Percentiles rank a stretch among this genome's conserved stretches.
phyloP scores from a whole-genome alignment of 2,797 vertebrate species.

The Mycteria americana region DNA sequence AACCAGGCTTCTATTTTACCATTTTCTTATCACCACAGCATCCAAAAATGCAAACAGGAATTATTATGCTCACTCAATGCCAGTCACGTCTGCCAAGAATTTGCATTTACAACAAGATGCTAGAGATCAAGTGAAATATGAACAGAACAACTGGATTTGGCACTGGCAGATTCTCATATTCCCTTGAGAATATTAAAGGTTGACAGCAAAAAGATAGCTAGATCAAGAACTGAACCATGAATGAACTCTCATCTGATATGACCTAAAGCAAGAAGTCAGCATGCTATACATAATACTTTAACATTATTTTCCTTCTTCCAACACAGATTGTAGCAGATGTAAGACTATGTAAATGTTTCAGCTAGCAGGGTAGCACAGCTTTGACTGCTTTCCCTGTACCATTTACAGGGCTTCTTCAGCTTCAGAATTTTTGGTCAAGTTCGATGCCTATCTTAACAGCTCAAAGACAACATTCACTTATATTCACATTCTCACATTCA shows the following conservation, averaged over 20 bases:
- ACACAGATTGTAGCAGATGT: background rate
- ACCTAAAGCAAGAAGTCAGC: constrained; percentile 7
- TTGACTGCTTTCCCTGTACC: background rate
- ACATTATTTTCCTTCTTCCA: background rate
- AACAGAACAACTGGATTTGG: background rate
- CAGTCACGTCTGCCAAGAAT: constrained; percentile 1
- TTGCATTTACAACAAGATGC: constrained; percentile 7
- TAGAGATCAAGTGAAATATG: constrained; percentile 12
- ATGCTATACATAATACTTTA: background rate
- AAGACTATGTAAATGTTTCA: background rate
- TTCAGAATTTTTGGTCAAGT: background rate
- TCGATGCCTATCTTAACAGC: background rate
- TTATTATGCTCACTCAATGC: background rate
- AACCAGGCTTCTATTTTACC: background rate
- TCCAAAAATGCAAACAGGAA: background rate
- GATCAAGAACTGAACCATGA: constrained; percentile 7
- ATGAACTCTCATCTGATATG: background rate
- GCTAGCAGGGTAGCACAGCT: background rate
- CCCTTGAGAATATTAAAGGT: background rate
- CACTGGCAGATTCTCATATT: background rate
- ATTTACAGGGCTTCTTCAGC: background rate
- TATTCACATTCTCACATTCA: background rate
- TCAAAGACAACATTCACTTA: background rate
- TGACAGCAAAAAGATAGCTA: constrained; percentile 4
- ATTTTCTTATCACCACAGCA: background rate